Conservation (phyloP, 1,140 invertebrate species). For the Manduca sexta region DNA sequence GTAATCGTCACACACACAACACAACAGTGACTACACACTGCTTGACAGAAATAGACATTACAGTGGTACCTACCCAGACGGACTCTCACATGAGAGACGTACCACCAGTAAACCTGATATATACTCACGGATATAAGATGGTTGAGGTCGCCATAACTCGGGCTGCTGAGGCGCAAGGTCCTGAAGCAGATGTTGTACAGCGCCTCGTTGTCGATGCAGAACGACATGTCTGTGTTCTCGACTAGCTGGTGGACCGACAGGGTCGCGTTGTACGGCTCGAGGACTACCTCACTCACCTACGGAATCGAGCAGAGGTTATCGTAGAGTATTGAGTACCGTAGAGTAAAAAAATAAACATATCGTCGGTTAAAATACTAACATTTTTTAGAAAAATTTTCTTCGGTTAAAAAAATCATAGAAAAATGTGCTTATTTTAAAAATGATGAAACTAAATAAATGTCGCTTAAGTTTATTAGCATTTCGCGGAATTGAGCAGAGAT, state of each 20-base stretch:
- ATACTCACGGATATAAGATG: constrained; percentile 80
- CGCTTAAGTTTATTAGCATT: too few species aligned
- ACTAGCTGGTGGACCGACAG: constrained; percentile 87
- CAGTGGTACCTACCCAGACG: too few species aligned
- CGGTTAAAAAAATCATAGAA: too few species aligned
- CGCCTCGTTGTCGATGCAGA: constrained; percentile 83
- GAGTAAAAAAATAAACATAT: background rate
- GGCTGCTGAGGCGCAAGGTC: constrained; percentile 84
- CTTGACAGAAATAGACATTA: too few species aligned
- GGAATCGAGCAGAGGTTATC: constrained; percentile 33
- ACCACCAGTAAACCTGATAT: background rate
- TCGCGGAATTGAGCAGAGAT: constrained; percentile 37
- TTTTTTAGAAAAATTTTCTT: too few species aligned
- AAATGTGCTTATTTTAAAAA: too few species aligned
- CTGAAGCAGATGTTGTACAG: constrained; percentile 93
- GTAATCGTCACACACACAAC: too few species aligned
- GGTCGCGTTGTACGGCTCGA: constrained; percentile 83
- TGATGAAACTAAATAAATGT: too few species aligned
- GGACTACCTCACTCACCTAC: constrained; percentile 67
- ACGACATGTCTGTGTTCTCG: constrained; percentile 84
- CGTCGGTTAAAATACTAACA: background rate
- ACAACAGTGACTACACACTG: too few species aligned
- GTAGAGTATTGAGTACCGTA: too few species aligned
- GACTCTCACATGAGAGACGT: too few species aligned
- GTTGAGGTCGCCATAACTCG: constrained; percentile 87